These are phyloP conservation scores for Microctenopoma steveboyesi DNA, from an alignment of 2,797 vertebrate genomes.

Conservation along the genomic window DNA sequence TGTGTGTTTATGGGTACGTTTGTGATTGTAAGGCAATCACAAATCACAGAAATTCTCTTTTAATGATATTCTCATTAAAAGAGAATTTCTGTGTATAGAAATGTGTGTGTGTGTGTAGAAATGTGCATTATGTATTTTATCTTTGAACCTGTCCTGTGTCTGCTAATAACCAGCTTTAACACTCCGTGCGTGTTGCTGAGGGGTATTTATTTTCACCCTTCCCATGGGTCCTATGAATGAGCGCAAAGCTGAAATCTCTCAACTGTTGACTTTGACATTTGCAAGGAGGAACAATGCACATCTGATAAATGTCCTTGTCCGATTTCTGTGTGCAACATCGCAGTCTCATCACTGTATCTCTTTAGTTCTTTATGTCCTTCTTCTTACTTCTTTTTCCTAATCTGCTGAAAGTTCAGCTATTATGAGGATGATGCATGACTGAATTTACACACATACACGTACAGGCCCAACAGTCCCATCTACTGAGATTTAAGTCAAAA, in stretches of 20 bases:
- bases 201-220: constrained; percentile 6
- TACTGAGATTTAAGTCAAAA: not conserved
- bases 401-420: not conserved
- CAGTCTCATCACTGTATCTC: constrained; percentile 11
- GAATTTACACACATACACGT: not conserved
- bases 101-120: not conserved
- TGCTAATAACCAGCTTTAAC: constrained; percentile 15
- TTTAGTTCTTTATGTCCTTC: constrained; percentile 8
- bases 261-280: constrained; percentile 57
- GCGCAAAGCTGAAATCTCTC: constrained; percentile 22
- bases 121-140: not conserved
- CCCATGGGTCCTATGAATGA: constrained; percentile 26
- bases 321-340: constrained; percentile 29
- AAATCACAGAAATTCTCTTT: too few relatives aligned
- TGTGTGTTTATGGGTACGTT: not conserved
- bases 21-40: not conserved
- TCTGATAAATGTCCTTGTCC: constrained; percentile 47
- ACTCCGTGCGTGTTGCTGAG: constrained; percentile 10
- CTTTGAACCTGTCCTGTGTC: not conserved
- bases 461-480: not conserved
- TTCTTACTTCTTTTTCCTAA: not conserved
- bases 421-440: constrained; percentile 8
- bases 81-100: not conserved
- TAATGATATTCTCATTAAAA: too few relatives aligned
- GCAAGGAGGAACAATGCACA: constrained; percentile 42